Evolutionary conservation across 35 echinoderm and acorn worm genomes (phyloP).

Genomic region (Apostichopus californicus): DNA sequence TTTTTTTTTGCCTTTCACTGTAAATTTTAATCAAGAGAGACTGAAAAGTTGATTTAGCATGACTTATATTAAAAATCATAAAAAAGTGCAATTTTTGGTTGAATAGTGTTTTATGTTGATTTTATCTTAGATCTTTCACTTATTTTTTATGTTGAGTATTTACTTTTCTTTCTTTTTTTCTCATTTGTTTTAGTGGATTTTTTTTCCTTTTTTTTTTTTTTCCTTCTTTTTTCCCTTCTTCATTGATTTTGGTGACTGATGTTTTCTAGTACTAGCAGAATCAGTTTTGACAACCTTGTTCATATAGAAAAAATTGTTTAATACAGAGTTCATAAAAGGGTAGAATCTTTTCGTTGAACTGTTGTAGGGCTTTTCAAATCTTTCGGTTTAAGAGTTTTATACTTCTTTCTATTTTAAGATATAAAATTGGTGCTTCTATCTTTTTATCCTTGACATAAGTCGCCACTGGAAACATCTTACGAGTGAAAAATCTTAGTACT

Average conservation of each 20-base stretch:
- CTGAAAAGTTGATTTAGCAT: slow-evolving; percentile 16
- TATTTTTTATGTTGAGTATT: not conserved
- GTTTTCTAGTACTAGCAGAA: not conserved
- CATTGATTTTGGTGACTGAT: not conserved
- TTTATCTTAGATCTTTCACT: slow-evolving; percentile 26
- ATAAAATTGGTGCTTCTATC: not conserved
- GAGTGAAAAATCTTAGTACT: no score
- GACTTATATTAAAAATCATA: slow-evolving; percentile 19
- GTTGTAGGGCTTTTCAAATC: no score
- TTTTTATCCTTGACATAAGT: not conserved
- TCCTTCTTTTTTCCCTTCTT: not conserved
- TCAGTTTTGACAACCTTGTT: no score
- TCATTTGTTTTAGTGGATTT: not conserved
- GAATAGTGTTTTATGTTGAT: slow-evolving; percentile 38
- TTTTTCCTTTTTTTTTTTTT: not conserved
- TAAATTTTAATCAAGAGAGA: not conserved
- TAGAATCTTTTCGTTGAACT: no score
- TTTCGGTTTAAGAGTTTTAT: not conserved
- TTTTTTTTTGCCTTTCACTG: slow-evolving; percentile 1
- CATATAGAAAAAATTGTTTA: no score
- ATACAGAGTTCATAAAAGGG: no score
- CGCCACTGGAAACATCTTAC: not conserved
- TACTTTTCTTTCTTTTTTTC: not conserved
- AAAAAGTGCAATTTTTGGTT: slow-evolving; percentile 41
- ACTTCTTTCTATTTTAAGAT: not conserved